A percentile compares a stretch with the other conserved stretches of the same genome.
Evolutionary conservation across 1,140 invertebrate species (phyloP).

Genomic region (Littorina saxatilis): DNA sequence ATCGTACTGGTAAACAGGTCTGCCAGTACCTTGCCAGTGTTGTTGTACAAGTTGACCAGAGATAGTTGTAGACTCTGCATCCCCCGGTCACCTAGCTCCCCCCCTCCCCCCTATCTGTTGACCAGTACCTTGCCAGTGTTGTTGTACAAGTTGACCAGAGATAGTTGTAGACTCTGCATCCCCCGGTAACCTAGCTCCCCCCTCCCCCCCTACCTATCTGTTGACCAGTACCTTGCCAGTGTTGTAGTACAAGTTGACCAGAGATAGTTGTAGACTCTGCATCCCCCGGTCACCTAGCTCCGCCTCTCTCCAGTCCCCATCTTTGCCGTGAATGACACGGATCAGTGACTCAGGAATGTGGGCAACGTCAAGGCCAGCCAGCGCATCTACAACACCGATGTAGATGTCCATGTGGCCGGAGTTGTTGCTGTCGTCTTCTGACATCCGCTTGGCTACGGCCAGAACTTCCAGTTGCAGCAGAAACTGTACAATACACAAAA

Average conservation of each 20-base stretch:
- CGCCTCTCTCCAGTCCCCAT: neutral
- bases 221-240: conserved; percentile 10
- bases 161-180: too few species aligned
- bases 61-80: too few species aligned
- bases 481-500: neutral
- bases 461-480: conserved; percentile 2
- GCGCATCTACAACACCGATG: neutral
- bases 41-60: too few species aligned
- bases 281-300: too few species aligned
- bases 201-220: too few species aligned
- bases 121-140: too few species aligned
- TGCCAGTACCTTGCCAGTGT: too few species aligned
- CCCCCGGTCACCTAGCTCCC: too few species aligned
- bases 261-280: neutral
- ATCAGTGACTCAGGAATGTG: neutral
- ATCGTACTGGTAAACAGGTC: too few species aligned
- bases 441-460: neutral
- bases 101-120: too few species aligned
- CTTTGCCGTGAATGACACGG: neutral
- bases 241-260: conserved; percentile 23
- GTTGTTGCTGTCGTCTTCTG: neutral
- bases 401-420: neutral
- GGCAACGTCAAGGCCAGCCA: neutral
- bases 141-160: too few species aligned
- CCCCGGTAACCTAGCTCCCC: too few species aligned